Evolutionary conservation across 2,888 invertebrate species (phyloP), one percentile per base, ranked within the genome.

Genomic region (Clepsis dumicolana): DNA sequence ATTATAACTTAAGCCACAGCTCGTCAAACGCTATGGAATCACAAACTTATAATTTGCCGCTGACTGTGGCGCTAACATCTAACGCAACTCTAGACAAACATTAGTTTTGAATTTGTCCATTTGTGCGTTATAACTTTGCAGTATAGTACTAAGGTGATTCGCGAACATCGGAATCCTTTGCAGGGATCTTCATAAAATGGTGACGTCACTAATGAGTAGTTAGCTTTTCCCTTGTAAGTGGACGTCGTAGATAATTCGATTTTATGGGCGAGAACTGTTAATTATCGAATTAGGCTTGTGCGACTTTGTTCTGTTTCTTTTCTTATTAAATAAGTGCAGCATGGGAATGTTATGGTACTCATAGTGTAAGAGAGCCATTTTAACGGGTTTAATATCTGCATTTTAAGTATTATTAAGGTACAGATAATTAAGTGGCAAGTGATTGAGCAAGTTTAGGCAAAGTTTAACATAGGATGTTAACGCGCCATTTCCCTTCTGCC

Each of bases 231-330:
- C 76, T 75, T 80, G 80, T 81, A 87, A 91, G 88, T 89, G 90
- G 89, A 90, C 87, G 80, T 92, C 92, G 89, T 89, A 91, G 89
- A 89, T 92, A 93, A 93, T 92, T 92, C 87, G 84, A 89, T 93
- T 90, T 93, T 89, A 92, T 91, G 90, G 90, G 77, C 70, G 75
- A 75, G 80, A 85, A 80, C 81, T 82, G 80, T 82, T 89, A 91
- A 93, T 93, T 92, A 93, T 90, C 87, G 87, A 91, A 92, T 93
- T 91, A 92, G 84, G 62, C 71, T 76, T 76, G 72, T 74, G 72
- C 67, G 72, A 76, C 73, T 75, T 77, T 72, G 64, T 76, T 63
- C 77, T 74, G 72, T 70, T 79, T 79, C 82, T 77, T 75, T 72
- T 71, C 56, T 65, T 63, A n/a, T n/a, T n/a, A n/a, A n/a, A n/a